phyloP scores from a whole-genome alignment of 2,888 invertebrate species.

The Spisula solida region DNA sequence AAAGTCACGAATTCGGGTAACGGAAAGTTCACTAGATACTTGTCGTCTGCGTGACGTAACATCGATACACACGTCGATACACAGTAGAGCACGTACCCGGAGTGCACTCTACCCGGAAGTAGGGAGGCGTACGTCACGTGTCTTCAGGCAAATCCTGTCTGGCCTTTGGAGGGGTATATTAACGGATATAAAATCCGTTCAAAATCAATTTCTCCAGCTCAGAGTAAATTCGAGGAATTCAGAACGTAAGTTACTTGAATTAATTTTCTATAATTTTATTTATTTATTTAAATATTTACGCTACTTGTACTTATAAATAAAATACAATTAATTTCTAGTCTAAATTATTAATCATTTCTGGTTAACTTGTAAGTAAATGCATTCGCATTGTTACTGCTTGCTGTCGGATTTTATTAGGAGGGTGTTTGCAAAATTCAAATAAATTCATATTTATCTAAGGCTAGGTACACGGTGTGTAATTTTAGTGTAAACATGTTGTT shows the following conservation, averaged over 20 bases:
- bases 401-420: too few relatives aligned
- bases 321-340: too few relatives aligned
- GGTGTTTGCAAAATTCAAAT: too few relatives aligned
- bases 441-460: too few relatives aligned
- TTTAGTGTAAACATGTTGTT: too few relatives aligned
- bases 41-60: conserved; percentile 36
- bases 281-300: background rate
- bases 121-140: background rate
- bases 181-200: background rate
- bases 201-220: conserved; percentile 6
- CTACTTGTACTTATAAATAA: background rate
- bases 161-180: background rate
- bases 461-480: too few relatives aligned
- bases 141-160: background rate
- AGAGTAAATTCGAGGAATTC: conserved; percentile 1
- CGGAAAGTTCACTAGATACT: background rate
- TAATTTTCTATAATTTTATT: background rate
- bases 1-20: background rate
- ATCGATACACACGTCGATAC: background rate
- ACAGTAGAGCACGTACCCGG: background rate
- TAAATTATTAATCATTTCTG: too few relatives aligned
- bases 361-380: background rate
- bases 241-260: conserved; percentile 9
- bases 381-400: background rate
- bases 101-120: conserved; percentile 5